Conservation (phyloP, 2,888 invertebrate genomes). For the Lepidocyrtinus sp. region DNA sequence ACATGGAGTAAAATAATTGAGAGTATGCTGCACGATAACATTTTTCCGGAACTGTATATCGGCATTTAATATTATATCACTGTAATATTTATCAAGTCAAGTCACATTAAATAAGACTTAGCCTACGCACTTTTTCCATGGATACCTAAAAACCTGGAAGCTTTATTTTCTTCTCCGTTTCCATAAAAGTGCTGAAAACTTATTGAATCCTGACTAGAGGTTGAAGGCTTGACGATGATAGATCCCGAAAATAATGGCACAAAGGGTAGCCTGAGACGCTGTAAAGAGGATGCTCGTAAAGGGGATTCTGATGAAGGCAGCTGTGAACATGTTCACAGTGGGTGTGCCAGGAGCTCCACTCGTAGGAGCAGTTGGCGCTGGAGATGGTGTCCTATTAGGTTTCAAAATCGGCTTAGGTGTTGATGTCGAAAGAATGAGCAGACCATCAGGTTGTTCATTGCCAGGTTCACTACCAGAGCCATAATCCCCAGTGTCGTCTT, state of each 20-base stretch:
- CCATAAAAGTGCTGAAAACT: too few relatives aligned
- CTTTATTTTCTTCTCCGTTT: too few relatives aligned
- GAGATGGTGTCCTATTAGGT: constrained; percentile 40
- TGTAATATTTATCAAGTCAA: too few relatives aligned
- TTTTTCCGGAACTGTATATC: too few relatives aligned
- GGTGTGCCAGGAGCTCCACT: constrained; percentile 41
- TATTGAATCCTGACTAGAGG: constrained; percentile 53
- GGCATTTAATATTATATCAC: too few relatives aligned
- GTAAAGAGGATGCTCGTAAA: constrained; percentile 35
- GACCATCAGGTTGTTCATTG: constrained; percentile 53
- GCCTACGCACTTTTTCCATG: too few relatives aligned
- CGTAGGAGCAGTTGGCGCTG: constrained; percentile 38
- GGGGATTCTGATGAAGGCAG: constrained; percentile 42
- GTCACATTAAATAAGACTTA: too few relatives aligned
- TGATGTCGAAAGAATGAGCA: constrained; percentile 43
- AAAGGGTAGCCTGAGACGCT: constrained; percentile 19
- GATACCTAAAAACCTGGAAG: too few relatives aligned
- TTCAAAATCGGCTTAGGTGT: constrained; percentile 56
- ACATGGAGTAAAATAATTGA: too few relatives aligned
- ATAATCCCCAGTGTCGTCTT: constrained; percentile 49
- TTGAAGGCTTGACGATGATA: constrained; percentile 38
- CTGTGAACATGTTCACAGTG: not conserved
- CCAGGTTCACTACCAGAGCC: constrained; percentile 37
- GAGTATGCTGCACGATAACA: too few relatives aligned
- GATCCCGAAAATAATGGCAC: constrained; percentile 50